These are phyloP conservation scores for Ibidorhyncha struthersii DNA, from an alignment of 2,113 vertebrate genomes.

Conservation along the genomic window DNA sequence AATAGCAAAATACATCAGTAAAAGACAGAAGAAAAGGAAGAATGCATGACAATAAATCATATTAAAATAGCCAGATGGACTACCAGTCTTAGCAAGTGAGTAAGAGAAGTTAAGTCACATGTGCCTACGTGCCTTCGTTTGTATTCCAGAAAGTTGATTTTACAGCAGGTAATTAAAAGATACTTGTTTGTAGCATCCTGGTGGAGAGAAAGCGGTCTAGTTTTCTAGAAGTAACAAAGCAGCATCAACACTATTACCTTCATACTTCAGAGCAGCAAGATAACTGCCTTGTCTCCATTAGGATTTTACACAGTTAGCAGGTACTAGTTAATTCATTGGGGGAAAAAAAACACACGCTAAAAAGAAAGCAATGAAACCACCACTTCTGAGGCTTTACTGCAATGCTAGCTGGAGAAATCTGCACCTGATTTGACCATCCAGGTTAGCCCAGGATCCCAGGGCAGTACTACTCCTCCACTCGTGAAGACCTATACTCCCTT, in stretches of 20 bases:
- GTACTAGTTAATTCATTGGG: neutral
- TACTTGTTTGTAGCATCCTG: neutral
- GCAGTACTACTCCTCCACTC: neutral
- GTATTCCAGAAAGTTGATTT: neutral
- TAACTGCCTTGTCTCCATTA: neutral
- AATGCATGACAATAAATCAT: neutral
- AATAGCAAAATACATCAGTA: neutral
- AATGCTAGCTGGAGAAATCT: neutral
- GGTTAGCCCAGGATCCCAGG: neutral
- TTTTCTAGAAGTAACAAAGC: neutral
- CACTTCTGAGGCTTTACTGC: neutral
- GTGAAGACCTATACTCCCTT: neutral
- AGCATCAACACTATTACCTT: neutral
- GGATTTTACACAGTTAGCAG: neutral
- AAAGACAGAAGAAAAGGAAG: neutral
- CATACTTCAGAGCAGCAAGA: neutral
- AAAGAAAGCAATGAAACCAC: neutral
- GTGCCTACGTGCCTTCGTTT: neutral
- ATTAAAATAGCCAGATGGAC: neutral
- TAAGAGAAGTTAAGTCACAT: neutral
- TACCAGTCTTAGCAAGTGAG: neutral
- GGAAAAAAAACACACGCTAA: accelerated
- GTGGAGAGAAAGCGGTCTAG: neutral
- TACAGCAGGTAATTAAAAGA: neutral
- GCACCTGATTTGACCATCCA: neutral